Base-by-base conservation (phyloP, 2,113 vertebrate genomes). In the Cairina moschata region DNA sequence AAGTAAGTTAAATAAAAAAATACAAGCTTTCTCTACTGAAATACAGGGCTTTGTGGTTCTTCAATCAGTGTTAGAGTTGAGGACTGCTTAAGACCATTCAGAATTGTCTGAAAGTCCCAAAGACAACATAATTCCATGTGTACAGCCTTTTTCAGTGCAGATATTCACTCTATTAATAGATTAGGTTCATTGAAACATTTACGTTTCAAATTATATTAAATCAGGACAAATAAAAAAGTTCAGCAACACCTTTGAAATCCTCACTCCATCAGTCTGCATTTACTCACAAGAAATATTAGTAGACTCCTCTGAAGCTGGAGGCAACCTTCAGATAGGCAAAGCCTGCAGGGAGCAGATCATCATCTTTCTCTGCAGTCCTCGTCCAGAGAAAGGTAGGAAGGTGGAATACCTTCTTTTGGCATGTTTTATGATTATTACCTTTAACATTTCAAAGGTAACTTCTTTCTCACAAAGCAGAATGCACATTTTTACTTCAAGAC, bases 401-500 rank as follows among this genome's bases (percentile, higher is more conserved):
- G 29, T 69, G 63, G 54, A 78, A 85, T 65, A 46, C 13, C 18
- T 58, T 75, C 36, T 66, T 55, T 13, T 25, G 54, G n/a, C 82
- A 58, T 42, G 26, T 60, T 79, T 86, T 58, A 59, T 90, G 40
- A 54, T 81, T 82, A 81, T 78, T 60, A 23, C 42, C 13, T 42
- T 69, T 46, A 72, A 78, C 78, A 89, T 94, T 91, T 91, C 85
- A 95, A 89, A 88, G 16, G 36, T 74, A 84, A 36, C 62, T 87
- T 92, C 68, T 77, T 94, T 91, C 63, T 82, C 17, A 7, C 36
- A 89, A 83, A 73, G 73, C 32, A 85, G 60, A 93, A 89, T 58
- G 75, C 32, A 52, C n/a, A 38, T 63, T 95, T 92, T 83, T 94
- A 59, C 89, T 96, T 94, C 65, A 80, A 73, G 54, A 88, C 48